These are phyloP conservation scores for Heliornis fulica DNA, from an alignment of 2,113 vertebrate species.

Conservation along the genomic window DNA sequence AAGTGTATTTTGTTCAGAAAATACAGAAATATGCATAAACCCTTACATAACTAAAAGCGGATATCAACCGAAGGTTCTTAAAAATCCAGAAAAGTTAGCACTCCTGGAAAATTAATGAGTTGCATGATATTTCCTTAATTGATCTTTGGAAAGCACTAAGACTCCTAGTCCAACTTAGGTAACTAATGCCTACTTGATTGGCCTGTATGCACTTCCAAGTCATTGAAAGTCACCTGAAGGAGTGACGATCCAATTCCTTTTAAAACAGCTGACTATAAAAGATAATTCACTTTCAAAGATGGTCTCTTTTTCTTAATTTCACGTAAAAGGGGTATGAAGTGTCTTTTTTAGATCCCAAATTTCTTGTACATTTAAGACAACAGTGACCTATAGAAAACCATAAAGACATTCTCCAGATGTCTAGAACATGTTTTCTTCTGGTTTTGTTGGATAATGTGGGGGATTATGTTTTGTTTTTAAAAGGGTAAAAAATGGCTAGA, in stretches of 20 bases:
- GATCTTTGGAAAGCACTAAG: neutral
- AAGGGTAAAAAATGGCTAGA: neutral
- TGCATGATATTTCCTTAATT: neutral
- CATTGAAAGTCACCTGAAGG: neutral
- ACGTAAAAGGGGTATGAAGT: neutral
- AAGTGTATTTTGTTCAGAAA: neutral
- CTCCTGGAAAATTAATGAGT: neutral
- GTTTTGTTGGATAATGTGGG: no score
- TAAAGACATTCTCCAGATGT: neutral
- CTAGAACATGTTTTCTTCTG: neutral
- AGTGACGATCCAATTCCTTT: neutral
- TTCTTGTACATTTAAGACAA: neutral
- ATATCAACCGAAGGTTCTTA: neutral
- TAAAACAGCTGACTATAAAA: neutral
- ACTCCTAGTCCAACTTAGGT: neutral
- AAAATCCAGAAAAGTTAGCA: neutral
- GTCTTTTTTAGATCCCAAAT: neutral
- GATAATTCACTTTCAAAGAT: neutral
- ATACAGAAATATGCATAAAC: neutral
- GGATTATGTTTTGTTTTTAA: neutral
- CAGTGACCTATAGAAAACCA: neutral
- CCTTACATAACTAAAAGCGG: neutral
- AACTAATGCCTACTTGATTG: neutral
- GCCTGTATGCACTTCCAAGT: neutral
- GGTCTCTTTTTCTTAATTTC: neutral